These are phyloP conservation scores for Dasyurus viverrinus DNA, from an alignment of 2,113 vertebrate species.

Conservation along the genomic window DNA sequence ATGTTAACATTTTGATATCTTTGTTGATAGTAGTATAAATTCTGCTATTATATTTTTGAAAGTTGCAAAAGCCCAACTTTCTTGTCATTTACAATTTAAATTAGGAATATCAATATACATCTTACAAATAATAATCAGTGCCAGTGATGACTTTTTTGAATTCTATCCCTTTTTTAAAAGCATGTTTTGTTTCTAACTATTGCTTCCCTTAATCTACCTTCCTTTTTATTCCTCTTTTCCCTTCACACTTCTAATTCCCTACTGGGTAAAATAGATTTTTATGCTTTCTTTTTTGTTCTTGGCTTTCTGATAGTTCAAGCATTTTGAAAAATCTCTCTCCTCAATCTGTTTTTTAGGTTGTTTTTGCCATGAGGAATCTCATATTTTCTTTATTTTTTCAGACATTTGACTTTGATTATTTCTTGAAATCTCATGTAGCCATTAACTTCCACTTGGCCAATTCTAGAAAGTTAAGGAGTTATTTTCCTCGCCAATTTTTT, in stretches of 20 bases:
- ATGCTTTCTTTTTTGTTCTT: not conserved
- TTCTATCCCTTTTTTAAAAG: not conserved
- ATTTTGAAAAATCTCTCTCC: not conserved
- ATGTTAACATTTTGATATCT: too few relatives aligned
- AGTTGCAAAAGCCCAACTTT: too few relatives aligned
- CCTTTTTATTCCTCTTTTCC: not conserved
- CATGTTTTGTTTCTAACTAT: not conserved
- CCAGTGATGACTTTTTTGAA: too few relatives aligned
- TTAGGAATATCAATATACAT: too few relatives aligned
- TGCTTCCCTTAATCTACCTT: not conserved
- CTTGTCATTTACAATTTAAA: too few relatives aligned
- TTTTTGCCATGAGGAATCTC: not conserved
- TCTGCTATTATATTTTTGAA: too few relatives aligned
- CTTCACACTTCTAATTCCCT: not conserved
- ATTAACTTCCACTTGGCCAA: not conserved
- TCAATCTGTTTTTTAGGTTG: not conserved
- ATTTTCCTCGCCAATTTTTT: not conserved
- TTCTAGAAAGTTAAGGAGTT: not conserved
- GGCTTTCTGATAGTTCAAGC: not conserved
- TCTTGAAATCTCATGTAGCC: not conserved
- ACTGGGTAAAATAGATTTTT: not conserved
- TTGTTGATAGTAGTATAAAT: too few relatives aligned
- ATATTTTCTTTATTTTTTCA: not conserved
- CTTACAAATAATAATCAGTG: too few relatives aligned
- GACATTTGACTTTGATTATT: not conserved